phyloP scores from a whole-genome alignment of 2,888 invertebrate species.

The Caenorhabditis imperialis region DNA sequence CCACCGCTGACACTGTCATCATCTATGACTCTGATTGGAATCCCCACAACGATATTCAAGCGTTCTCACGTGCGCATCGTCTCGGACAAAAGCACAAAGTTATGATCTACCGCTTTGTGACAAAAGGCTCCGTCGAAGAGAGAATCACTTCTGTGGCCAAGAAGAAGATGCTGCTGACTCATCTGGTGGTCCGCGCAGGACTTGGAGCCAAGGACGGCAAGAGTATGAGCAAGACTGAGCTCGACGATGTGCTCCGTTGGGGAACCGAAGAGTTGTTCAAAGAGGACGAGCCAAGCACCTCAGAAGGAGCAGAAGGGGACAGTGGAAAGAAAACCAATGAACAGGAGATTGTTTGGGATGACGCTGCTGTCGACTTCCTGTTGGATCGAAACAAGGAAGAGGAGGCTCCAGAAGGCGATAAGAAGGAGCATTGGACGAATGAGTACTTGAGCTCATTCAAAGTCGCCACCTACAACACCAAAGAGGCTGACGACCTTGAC shows the following conservation, averaged over 20 bases:
- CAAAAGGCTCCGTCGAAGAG: conserved; percentile 97
- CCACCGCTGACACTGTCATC: conserved; percentile 98
- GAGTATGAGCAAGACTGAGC: conserved; percentile 94
- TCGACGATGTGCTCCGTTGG: conserved; percentile 95
- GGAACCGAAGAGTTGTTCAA: conserved; percentile 99
- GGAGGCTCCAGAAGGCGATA: conserved; percentile 57
- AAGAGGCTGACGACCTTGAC: conserved; percentile 84
- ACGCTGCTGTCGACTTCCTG: conserved; percentile 91
- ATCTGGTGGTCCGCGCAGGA: conserved; percentile 94
- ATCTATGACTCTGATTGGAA: conserved; percentile 99
- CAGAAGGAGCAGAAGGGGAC: conserved; percentile 83
- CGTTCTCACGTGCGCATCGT: conserved; percentile 96
- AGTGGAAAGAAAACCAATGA: conserved; percentile 91
- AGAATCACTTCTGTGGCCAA: conserved; percentile 96
- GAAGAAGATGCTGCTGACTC: conserved; percentile 99
- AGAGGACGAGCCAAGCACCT: conserved; percentile 89
- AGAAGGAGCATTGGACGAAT: conserved; percentile 91
- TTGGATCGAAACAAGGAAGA: conserved; percentile 84
- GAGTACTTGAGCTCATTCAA: conserved; percentile 92
- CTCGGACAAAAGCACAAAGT: conserved; percentile 99
- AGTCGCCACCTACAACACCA: conserved; percentile 91
- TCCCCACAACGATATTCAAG: conserved; percentile 91
- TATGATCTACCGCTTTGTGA: conserved; percentile 91
- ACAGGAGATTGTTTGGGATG: conserved; percentile 84
- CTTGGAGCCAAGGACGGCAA: conserved; percentile 82